Evolutionary conservation across 2,113 vertebrate genomes (phyloP).

Genomic region (Sialia sialis): DNA sequence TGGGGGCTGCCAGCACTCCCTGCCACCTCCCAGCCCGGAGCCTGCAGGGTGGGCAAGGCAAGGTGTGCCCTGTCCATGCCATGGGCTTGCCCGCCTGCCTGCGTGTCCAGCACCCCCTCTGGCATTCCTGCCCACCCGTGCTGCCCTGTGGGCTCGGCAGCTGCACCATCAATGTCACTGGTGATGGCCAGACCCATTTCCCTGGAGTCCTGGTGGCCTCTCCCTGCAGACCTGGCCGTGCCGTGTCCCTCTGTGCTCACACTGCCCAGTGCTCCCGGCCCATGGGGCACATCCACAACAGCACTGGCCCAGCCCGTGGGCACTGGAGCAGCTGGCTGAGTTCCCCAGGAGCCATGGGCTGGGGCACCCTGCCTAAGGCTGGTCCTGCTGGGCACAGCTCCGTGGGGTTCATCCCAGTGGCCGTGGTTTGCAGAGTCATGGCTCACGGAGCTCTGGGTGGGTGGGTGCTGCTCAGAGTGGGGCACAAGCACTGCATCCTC

Average conservation of each 20-base stretch:
- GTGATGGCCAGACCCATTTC: not conserved
- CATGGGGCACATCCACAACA: accelerated
- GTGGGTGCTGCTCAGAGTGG: constrained; percentile 26
- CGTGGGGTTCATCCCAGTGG: accelerated
- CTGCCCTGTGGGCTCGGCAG: accelerated
- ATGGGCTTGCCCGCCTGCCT: accelerated
- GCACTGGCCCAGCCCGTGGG: not conserved
- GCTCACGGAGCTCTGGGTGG: constrained; percentile 13
- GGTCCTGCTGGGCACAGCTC: not conserved
- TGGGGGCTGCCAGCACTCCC: not conserved
- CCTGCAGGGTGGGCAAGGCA: not conserved
- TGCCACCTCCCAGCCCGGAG: not conserved
- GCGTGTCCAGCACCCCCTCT: accelerated
- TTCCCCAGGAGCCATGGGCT: not conserved
- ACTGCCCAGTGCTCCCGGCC: not conserved
- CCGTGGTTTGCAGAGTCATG: accelerated
- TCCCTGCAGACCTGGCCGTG: accelerated
- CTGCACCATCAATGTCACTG: accelerated
- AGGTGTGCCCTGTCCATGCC: not conserved
- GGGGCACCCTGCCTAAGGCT: not conserved
- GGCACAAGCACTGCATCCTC: not conserved
- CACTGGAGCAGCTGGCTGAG: accelerated
- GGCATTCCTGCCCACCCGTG: not conserved
- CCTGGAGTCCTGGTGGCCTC: not conserved
- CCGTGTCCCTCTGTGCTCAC: accelerated